Conservation (phyloP, 2,113 vertebrate genomes). For the Microcebus jonahi region DNA sequence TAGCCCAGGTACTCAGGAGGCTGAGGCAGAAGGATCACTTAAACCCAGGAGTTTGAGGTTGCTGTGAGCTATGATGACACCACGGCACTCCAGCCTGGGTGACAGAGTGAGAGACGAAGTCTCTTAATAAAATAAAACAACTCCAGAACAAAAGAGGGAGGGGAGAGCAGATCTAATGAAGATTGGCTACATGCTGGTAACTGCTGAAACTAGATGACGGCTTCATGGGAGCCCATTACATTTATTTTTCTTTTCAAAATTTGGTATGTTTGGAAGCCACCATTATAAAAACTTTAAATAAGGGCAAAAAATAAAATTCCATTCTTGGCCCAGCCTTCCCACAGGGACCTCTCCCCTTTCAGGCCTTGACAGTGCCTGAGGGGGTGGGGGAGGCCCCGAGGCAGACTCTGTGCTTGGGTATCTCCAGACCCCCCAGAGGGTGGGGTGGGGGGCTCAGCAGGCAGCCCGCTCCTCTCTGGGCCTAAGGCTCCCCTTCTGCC, state of each 20-base stretch:
- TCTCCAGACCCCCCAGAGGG: background rate
- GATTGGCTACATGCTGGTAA: background rate
- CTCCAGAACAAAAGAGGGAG: background rate
- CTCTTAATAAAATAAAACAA: background rate
- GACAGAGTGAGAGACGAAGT: too few species aligned
- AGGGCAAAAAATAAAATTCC: background rate
- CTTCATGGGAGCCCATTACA: background rate
- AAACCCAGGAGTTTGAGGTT: too few species aligned
- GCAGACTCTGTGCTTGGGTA: background rate
- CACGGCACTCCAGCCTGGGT: too few species aligned
- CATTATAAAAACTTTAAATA: constrained; percentile 26
- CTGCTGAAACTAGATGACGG: background rate
- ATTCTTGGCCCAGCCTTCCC: background rate
- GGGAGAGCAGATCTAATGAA: background rate
- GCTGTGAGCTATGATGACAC: too few species aligned
- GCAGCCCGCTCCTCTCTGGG: background rate
- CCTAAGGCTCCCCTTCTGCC: background rate
- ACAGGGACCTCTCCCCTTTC: too few species aligned
- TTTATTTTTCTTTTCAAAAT: constrained; percentile 28
- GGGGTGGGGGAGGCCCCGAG: background rate
- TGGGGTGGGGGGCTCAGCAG: background rate
- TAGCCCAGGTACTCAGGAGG: too few species aligned
- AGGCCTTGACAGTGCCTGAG: background rate
- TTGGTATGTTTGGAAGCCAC: background rate
- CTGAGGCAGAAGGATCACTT: too few species aligned